Conservation (phyloP, 2,888 invertebrate genomes). For the Girardia tigrina region DNA sequence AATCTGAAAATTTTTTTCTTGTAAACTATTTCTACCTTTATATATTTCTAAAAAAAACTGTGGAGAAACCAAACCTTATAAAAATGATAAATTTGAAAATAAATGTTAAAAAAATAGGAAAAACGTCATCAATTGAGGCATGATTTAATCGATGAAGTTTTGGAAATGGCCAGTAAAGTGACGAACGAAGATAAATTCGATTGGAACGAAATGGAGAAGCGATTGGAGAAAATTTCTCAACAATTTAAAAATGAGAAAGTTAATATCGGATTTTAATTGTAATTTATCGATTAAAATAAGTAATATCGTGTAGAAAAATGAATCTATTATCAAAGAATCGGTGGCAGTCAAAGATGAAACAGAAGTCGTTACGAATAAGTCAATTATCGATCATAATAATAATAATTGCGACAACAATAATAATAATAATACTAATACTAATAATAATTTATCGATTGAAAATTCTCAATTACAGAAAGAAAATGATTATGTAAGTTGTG, state of each 20-base stretch:
- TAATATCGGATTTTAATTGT: neutral
- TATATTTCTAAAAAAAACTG: too few relatives aligned
- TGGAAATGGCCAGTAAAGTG: neutral
- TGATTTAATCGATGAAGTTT: conserved; percentile 17
- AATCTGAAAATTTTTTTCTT: too few relatives aligned
- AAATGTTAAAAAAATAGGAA: neutral
- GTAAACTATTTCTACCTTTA: too few relatives aligned
- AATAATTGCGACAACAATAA: neutral
- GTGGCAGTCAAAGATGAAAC: neutral
- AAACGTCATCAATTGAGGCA: conserved; percentile 14
- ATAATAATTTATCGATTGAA: neutral
- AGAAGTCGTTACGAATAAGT: too few relatives aligned
- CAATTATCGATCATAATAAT: too few relatives aligned
- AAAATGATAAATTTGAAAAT: too few relatives aligned
- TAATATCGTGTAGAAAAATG: conserved; percentile 8
- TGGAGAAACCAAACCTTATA: too few relatives aligned
- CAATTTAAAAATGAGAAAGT: neutral
- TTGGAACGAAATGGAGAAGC: neutral
- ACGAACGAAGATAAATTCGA: neutral
- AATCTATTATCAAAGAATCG: neutral
- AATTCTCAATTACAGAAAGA: conserved; percentile 5
- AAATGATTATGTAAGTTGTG: conserved; percentile 9
- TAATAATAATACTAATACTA: neutral
- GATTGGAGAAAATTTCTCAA: neutral
- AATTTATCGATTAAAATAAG: neutral